phyloP scores from a whole-genome alignment of 2,797 vertebrate species.

The Galagoides demidoff region DNA sequence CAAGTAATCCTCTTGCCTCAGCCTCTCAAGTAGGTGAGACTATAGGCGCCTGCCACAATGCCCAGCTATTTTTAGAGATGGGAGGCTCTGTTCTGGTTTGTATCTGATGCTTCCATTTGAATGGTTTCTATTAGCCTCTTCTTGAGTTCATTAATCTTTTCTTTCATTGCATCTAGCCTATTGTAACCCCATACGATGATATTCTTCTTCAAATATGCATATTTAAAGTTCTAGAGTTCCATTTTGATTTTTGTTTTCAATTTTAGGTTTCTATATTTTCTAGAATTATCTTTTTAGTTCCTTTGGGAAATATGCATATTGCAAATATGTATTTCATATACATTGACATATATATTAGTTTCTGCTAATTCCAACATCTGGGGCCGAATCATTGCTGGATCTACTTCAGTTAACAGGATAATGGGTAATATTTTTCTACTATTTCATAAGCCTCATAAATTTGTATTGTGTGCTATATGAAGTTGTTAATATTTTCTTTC shows the following conservation, averaged over 20 bases:
- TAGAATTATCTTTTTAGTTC: background rate
- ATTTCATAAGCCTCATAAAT: background rate
- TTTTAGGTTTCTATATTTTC: background rate
- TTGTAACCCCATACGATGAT: background rate
- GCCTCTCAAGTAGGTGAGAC: too few relatives aligned
- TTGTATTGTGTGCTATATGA: background rate
- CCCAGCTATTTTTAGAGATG: too few relatives aligned
- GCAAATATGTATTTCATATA: background rate
- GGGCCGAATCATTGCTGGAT: background rate
- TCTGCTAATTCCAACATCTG: background rate
- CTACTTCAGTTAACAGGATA: background rate
- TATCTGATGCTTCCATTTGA: background rate
- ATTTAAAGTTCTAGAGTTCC: background rate
- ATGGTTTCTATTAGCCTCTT: background rate
- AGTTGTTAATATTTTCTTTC: background rate
- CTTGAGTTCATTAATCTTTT: background rate
- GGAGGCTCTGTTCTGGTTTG: background rate
- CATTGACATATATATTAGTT: background rate
- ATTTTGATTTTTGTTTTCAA: background rate
- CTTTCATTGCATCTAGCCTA: background rate
- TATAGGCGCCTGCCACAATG: too few relatives aligned
- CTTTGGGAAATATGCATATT: background rate
- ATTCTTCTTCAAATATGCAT: background rate
- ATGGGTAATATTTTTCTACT: background rate
- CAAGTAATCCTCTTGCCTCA: too few relatives aligned